phyloP scores from a whole-genome alignment of 1,140 invertebrate genomes.

The Bombyx mandarina region DNA sequence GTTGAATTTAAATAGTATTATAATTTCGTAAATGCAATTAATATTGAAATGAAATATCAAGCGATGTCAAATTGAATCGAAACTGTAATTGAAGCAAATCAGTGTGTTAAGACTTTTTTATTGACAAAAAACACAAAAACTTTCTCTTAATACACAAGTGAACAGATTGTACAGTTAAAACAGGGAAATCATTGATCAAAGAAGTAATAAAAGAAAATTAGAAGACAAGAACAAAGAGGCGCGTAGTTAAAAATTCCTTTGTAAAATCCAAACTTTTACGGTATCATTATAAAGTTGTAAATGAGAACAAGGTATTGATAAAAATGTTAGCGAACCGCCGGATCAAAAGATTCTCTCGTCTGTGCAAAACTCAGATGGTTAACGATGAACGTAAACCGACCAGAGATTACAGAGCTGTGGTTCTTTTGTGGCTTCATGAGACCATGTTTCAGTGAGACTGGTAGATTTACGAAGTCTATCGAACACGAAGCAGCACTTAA shows the following conservation, averaged over 20 bases:
- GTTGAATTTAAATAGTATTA: no score
- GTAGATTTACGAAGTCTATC: slow-evolving; percentile 16
- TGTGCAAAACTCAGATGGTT: slow-evolving; percentile 22
- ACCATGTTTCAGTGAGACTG: slow-evolving; percentile 11
- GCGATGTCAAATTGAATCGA: no score
- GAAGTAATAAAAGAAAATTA: no score
- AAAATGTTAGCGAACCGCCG: slow-evolving; percentile 12
- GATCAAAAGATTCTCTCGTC: slow-evolving; percentile 29
- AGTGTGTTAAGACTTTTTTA: no score
- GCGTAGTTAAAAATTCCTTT: slow-evolving; percentile 1
- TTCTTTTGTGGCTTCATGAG: neutral
- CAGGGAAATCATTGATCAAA: no score
- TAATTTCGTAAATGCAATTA: no score
- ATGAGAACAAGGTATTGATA: slow-evolving; percentile 6
- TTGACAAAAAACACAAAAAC: neutral
- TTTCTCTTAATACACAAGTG: neutral
- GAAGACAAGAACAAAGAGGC: neutral
- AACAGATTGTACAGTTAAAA: no score
- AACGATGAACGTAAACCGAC: slow-evolving; percentile 16
- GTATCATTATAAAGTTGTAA: slow-evolving; percentile 3
- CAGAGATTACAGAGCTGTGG: slow-evolving; percentile 1
- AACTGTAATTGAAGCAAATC: no score
- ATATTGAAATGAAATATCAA: no score
- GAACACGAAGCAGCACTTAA: slow-evolving; percentile 24
- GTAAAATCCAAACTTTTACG: slow-evolving; percentile 2